Evolutionary conservation across 2,797 vertebrate species (phyloP).

Genomic region (Argyrosomus regius): DNA sequence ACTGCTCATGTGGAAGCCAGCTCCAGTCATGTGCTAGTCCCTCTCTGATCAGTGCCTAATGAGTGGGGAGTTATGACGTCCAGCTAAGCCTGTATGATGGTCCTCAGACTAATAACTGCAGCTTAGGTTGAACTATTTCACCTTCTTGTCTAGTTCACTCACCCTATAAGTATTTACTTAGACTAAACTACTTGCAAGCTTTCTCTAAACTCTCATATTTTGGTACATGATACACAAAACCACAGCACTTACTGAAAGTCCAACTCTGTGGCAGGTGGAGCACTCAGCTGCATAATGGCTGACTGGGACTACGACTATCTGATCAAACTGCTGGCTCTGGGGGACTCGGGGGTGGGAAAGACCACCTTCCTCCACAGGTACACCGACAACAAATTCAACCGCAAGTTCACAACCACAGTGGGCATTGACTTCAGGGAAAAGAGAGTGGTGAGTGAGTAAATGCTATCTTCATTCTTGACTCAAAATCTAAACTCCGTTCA

Average conservation of each 20-base stretch:
- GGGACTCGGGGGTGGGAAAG: constrained; percentile 98
- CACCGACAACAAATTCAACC: constrained; percentile 94
- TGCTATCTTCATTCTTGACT: not conserved
- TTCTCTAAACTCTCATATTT: not conserved
- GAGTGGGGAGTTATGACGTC: constrained; percentile 64
- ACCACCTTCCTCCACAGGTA: constrained; percentile 98
- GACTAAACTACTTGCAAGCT: not conserved
- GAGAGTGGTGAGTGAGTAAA: constrained; percentile 90
- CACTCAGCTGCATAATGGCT: constrained; percentile 88
- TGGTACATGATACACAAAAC: not conserved
- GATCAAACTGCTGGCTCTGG: constrained; percentile 97
- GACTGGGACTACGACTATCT: constrained; percentile 99
- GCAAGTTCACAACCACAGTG: constrained; percentile 95
- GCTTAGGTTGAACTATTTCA: constrained; percentile 36
- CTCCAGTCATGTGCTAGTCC: constrained; percentile 80
- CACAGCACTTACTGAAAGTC: constrained; percentile 30
- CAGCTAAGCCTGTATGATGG: constrained; percentile 55
- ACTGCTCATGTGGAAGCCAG: constrained; percentile 83
- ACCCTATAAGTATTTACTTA: not conserved
- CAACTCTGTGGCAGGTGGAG: constrained; percentile 78
- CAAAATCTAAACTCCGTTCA: not conserved
- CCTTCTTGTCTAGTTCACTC: not conserved
- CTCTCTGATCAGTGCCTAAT: constrained; percentile 73
- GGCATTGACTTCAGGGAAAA: constrained; percentile 98
- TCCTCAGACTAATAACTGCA: constrained; percentile 45